Evolutionary conservation across 1,140 invertebrate genomes (phyloP).

Genomic region (Leptinotarsa lineolata): DNA sequence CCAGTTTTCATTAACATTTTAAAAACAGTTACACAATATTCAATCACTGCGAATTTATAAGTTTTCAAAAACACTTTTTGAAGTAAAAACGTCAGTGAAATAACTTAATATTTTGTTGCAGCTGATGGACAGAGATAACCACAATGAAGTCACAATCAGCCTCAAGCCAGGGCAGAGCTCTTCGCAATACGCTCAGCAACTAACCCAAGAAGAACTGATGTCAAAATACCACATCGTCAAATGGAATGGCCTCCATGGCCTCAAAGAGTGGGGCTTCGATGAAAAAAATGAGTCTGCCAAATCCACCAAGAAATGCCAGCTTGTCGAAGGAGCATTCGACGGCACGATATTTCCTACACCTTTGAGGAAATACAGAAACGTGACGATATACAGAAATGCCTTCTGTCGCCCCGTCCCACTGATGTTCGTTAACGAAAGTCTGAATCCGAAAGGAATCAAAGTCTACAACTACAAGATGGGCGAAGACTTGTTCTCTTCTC

Average conservation of each 20-base stretch:
- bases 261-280: slow-evolving; percentile 65
- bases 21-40: no score
- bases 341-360: slow-evolving; percentile 64
- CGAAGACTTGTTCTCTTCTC: slow-evolving; percentile 62
- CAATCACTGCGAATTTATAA: no score
- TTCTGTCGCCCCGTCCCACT: slow-evolving; percentile 70
- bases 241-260: slow-evolving; percentile 63
- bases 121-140: slow-evolving; percentile 50
- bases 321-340: slow-evolving; percentile 65
- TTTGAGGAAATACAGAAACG: slow-evolving; percentile 59
- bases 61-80: no score
- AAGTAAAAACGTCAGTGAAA: no score
- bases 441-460: slow-evolving; percentile 54
- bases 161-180: slow-evolving; percentile 46
- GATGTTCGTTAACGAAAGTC: slow-evolving; percentile 55
- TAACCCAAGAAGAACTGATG: slow-evolving; percentile 55
- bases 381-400: slow-evolving; percentile 67
- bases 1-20: no score
- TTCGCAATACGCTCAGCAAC: slow-evolving; percentile 41
- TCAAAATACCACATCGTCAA: slow-evolving; percentile 60
- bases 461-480: slow-evolving; percentile 59
- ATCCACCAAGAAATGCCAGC: slow-evolving; percentile 62
- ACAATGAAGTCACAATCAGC: slow-evolving; percentile 47
- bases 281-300: slow-evolving; percentile 36
- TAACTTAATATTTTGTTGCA: slow-evolving; percentile 34